Evolutionary conservation across 2,797 vertebrate genomes (phyloP).

Genomic region (Phoxinus dragarum): DNA sequence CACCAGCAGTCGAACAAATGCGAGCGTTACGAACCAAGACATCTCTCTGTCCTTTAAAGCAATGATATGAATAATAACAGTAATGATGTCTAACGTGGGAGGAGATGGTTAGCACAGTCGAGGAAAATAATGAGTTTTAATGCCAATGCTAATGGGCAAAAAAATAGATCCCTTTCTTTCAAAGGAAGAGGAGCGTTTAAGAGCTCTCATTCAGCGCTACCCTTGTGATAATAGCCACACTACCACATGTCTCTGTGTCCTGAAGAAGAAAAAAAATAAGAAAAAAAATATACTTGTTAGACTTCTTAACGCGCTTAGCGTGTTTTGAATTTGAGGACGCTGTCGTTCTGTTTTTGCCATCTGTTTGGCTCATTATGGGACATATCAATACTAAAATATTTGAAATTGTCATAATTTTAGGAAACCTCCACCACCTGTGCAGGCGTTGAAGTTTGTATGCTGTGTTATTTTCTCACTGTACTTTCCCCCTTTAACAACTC

Average conservation of each 20-base stretch:
- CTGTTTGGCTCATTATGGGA: constrained; percentile 53
- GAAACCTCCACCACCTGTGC: constrained; percentile 48
- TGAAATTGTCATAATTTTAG: constrained; percentile 49
- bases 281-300: constrained; percentile 45
- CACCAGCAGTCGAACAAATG: constrained; percentile 64
- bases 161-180: constrained; percentile 70
- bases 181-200: constrained; percentile 68
- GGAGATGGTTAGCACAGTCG: constrained; percentile 68
- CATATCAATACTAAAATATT: constrained; percentile 47
- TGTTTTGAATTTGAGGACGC: constrained; percentile 40
- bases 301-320: constrained; percentile 43
- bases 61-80: constrained; percentile 71
- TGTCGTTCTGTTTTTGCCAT: constrained; percentile 47
- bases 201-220: constrained; percentile 65
- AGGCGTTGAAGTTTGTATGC: constrained; percentile 23
- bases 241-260: constrained; percentile 50
- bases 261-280: constrained; percentile 10
- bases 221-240: constrained; percentile 53
- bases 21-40: constrained; percentile 61
- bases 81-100: constrained; percentile 71
- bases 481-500: constrained; percentile 18
- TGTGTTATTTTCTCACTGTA: constrained; percentile 25
- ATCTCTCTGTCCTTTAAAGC: constrained; percentile 72
- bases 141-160: constrained; percentile 76
- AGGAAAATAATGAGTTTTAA: constrained; percentile 77